Evolutionary conservation across 2,888 invertebrate genomes (phyloP).

Genomic region (Cyrtodaria siliqua): DNA sequence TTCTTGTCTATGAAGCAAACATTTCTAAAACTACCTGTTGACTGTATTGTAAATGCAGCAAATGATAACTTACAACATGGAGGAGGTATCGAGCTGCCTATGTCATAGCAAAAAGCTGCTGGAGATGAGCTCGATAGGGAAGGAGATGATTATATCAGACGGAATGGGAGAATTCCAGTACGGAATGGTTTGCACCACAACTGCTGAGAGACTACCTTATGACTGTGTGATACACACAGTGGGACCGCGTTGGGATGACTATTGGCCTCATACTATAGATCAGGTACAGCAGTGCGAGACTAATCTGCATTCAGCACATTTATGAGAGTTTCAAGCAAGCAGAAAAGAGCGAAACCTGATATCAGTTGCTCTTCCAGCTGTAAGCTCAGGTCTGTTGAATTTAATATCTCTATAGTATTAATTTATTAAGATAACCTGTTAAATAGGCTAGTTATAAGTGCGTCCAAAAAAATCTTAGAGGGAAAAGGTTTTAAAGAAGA

Average conservation of each 20-base stretch:
- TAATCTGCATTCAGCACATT: slow-evolving; percentile 27
- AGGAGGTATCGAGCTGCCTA: slow-evolving; percentile 20
- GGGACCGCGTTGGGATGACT: slow-evolving; percentile 52
- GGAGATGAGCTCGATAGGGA: slow-evolving; percentile 29
- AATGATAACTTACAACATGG: slow-evolving; percentile 30
- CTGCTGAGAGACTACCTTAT: slow-evolving; percentile 49
- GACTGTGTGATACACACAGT: slow-evolving; percentile 55
- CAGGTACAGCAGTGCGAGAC: slow-evolving; percentile 21
- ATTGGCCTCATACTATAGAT: background rate
- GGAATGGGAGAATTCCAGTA: slow-evolving; percentile 19
- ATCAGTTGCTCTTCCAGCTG: slow-evolving; percentile 49
- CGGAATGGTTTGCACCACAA: slow-evolving; percentile 23
- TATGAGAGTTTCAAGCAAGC: slow-evolving; percentile 38
- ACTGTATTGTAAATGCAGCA: slow-evolving; percentile 58
- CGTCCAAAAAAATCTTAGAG: no score
- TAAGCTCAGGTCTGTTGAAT: slow-evolving; percentile 56
- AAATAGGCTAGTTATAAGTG: no score
- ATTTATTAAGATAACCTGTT: no score
- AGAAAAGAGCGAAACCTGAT: slow-evolving; percentile 8
- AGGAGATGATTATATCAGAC: slow-evolving; percentile 19
- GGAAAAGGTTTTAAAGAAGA: no score
- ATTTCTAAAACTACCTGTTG: slow-evolving; percentile 34
- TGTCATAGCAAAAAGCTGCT: slow-evolving; percentile 23
- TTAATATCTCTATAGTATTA: no score
- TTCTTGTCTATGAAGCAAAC: slow-evolving; percentile 23